Conservation (phyloP, 2,113 vertebrate genomes). For the Pelecanus crispus region DNA sequence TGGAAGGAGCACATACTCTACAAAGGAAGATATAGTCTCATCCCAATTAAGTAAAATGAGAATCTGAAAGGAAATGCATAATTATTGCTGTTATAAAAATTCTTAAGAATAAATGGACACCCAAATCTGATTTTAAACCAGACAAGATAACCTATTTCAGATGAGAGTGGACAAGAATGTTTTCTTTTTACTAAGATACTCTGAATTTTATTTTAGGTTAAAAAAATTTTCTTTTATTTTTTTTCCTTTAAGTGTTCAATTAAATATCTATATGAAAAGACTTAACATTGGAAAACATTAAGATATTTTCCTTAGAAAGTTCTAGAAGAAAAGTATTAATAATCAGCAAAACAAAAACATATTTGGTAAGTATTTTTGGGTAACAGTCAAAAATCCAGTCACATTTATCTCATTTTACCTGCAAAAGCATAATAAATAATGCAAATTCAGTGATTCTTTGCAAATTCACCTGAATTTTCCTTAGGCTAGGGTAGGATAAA, state of each 20-base stretch:
- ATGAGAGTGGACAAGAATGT: not conserved
- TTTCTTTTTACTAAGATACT: not conserved
- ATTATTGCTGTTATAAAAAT: not conserved
- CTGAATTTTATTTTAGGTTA: not conserved
- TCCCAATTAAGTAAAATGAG: not conserved
- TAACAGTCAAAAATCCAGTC: not conserved
- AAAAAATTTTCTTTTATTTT: not conserved
- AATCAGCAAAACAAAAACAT: not conserved
- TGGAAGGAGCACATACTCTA: not conserved
- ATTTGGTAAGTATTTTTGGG: not conserved
- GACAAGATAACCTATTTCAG: not conserved
- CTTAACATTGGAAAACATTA: not conserved
- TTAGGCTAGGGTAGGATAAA: not conserved
- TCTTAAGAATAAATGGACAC: not conserved
- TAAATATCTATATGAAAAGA: not conserved
- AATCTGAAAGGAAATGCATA: not conserved
- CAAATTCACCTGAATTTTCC: not conserved
- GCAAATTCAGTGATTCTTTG: not conserved
- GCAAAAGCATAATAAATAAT: not conserved
- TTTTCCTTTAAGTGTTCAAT: not conserved
- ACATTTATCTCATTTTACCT: not conserved
- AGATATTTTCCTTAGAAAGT: not conserved
- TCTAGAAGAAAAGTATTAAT: not conserved
- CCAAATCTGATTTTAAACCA: not conserved
- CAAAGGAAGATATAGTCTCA: not conserved